phyloP scores from a whole-genome alignment of 2,113 vertebrate species.

The Myodes glareolus region DNA sequence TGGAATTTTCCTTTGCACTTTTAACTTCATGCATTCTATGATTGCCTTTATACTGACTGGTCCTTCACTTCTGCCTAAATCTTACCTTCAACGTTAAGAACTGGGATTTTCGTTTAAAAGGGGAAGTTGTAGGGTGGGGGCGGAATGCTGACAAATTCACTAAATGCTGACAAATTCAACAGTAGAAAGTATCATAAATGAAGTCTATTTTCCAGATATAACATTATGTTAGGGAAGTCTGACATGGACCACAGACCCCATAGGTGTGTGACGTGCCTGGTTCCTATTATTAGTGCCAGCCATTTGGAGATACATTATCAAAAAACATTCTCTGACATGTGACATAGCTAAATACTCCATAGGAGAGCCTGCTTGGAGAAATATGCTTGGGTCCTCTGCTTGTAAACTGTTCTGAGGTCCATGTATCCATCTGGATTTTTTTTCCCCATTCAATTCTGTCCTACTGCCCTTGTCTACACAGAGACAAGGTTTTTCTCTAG shows the following conservation, averaged over 20 bases:
- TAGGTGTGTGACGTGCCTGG: background rate
- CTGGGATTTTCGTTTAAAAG: background rate
- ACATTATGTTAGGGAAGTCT: background rate
- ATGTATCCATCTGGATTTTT: background rate
- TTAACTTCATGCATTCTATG: background rate
- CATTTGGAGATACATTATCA: background rate
- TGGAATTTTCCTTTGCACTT: slow-evolving; percentile 47
- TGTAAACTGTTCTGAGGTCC: background rate
- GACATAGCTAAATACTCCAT: background rate
- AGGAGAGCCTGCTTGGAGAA: background rate
- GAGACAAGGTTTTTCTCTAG: background rate
- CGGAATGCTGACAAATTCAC: background rate
- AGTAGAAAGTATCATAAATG: slow-evolving; percentile 15
- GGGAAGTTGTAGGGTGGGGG: background rate
- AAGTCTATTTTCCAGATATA: background rate
- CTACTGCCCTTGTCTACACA: background rate
- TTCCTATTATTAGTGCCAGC: background rate
- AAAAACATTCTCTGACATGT: background rate
- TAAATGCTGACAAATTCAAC: background rate
- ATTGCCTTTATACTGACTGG: background rate
- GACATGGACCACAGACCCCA: background rate
- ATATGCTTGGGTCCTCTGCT: background rate
- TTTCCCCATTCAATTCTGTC: background rate
- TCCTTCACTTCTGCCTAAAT: background rate
- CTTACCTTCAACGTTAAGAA: background rate